Base-by-base conservation (phyloP, 2,888 invertebrate genomes). In the Drosophila parthenogenetica region DNA sequence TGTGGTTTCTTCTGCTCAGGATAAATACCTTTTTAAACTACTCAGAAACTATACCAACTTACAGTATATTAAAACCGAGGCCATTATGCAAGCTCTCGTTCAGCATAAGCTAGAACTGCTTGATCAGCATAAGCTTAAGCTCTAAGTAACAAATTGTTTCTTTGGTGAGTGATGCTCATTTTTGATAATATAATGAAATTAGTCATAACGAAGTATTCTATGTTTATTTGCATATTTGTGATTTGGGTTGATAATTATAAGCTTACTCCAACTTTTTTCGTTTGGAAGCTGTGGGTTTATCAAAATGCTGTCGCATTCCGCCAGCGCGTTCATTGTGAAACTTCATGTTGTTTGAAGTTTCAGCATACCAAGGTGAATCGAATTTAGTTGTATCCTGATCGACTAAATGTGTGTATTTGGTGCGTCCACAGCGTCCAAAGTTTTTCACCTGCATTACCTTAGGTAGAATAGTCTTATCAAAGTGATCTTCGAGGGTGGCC, bases 401-500 rank as follows among this genome's bases (percentile, higher is more conserved):
- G 0, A 99, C 99, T 90, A 99, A 93, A 93, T 99, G 99, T 0
- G 99, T 99, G 93, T 99, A 99, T 91, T 99, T 99, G 0, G 99
- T 99, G 57, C 99, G 95, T 5, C 99, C 99, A 54, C 99, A 99
- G 2, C 99, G 95, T 11, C 99, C 99, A 92, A 99, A 99, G 93
- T 99, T 99, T 93, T 99, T 99, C 45, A 99, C 99, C 95, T 99
- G 99, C 99, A 99, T 99, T 81, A 99, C 99, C 94, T 99, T 99
- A 1, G 99, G 99, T 71, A 99, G 92, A 79, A 99, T 97, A 29
- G 99, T 98, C 93, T 99, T 99, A 91, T 99, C 98, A 92, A 99
- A 99, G 92, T 99, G 98, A 94, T 99, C 99, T 88, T 99, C 99
- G 87, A 99, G 93, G 0, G 99, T 99, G 0, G 99, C 96, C 63